These are phyloP conservation scores for Alligator sinensis DNA, from an alignment of 2,113 vertebrate species.

Conservation along the genomic window DNA sequence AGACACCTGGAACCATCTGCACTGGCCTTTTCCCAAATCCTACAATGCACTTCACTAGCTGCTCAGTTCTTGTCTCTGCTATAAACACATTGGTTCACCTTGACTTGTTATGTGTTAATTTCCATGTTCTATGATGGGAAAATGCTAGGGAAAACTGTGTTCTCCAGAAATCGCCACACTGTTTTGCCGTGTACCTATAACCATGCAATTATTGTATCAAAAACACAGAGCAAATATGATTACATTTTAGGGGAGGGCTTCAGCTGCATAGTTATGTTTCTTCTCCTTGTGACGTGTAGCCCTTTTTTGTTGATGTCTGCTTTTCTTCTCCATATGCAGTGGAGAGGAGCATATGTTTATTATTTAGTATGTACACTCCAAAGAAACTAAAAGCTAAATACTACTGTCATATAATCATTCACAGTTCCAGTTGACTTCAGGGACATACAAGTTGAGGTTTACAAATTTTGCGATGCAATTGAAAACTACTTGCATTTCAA, in stretches of 20 bases:
- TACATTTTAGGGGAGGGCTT: background rate
- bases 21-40: background rate
- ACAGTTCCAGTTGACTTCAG: background rate
- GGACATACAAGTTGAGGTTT: background rate
- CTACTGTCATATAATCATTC: background rate
- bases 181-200: background rate
- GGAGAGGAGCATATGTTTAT: background rate
- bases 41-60: background rate
- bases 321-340: background rate
- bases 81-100: background rate
- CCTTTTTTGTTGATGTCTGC: background rate
- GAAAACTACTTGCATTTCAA: background rate
- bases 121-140: background rate
- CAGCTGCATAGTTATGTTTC: background rate
- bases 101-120: background rate
- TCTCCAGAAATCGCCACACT: background rate
- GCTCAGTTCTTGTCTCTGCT: background rate
- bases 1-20: background rate
- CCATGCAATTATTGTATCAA: background rate
- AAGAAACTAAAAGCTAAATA: background rate
- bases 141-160: background rate
- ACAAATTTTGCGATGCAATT: background rate
- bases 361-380: background rate
- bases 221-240: background rate
- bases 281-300: background rate